Evolutionary conservation across 2,797 vertebrate species (phyloP).

Genomic region (Natrix natrix): DNA sequence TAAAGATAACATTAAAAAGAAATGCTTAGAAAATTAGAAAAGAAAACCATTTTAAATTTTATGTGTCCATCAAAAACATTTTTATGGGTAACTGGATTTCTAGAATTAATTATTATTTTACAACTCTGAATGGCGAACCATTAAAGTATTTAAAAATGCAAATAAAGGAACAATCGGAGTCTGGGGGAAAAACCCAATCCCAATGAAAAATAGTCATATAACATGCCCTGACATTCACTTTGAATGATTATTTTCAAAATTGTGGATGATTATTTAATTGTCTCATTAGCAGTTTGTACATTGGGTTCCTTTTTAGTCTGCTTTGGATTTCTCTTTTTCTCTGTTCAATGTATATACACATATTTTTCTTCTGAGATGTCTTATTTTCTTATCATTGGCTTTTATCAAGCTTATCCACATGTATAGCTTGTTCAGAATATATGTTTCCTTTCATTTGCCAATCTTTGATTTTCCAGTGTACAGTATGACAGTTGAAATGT

Average conservation of each 20-base stretch:
- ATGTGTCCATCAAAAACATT: background rate
- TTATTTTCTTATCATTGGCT: background rate
- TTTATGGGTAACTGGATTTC: background rate
- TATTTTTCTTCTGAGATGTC: background rate
- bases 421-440: background rate
- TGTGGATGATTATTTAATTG: background rate
- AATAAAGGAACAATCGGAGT: background rate
- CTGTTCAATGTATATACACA: background rate
- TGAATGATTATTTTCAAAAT: background rate
- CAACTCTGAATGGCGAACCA: background rate
- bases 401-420: background rate
- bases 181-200: background rate
- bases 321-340: background rate
- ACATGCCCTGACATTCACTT: background rate
- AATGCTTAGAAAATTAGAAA: background rate
- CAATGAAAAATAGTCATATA: background rate
- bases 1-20: background rate
- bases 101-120: background rate
- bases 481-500: background rate
- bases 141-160: background rate
- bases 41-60: too few species aligned
- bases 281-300: background rate
- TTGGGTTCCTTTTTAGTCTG: background rate
- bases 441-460: background rate
- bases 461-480: background rate